Percentiles rank a stretch among this genome's conserved stretches.
These are phyloP conservation scores for Calvadosia cruxmelitensis DNA, from an alignment of 30 jellyfish, hydroid and myxozoan species.

Conservation along the genomic window DNA sequence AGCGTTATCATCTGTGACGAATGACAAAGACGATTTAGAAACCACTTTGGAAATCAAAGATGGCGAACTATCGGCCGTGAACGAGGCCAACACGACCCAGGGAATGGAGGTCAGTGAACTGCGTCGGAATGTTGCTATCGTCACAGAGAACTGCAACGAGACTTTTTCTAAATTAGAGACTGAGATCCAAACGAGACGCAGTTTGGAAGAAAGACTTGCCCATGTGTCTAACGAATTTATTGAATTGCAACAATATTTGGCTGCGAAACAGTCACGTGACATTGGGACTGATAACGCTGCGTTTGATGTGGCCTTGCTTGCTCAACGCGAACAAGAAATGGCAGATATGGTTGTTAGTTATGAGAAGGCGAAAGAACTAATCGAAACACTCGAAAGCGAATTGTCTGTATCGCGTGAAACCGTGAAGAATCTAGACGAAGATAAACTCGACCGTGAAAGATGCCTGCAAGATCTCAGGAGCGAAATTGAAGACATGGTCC, in stretches of 20 bases:
- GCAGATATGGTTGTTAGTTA: not conserved
- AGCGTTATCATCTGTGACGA: constrained; percentile 4
- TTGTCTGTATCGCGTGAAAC: not conserved
- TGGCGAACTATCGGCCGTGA: not conserved
- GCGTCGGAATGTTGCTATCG: not conserved
- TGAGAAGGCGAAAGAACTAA: not conserved
- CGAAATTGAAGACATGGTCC: constrained; percentile 18
- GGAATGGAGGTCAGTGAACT: not conserved
- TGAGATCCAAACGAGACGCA: not conserved
- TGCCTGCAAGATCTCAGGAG: constrained; percentile 43
- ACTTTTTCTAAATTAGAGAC: not conserved
- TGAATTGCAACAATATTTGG: not conserved
- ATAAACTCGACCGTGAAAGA: constrained; percentile 31
- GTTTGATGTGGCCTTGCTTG: not conserved
- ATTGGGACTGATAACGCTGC: not conserved
- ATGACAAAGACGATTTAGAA: constrained; percentile 4
- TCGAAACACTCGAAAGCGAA: not conserved
- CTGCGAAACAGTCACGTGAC: not conserved
- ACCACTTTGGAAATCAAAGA: not conserved
- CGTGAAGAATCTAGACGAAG: not conserved
- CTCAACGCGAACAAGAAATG: not conserved
- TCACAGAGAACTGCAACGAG: not conserved
- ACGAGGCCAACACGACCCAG: not conserved
- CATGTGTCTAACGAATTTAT: not conserved
- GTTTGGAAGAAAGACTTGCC: not conserved